Evolutionary conservation across 2,888 invertebrate genomes (phyloP), one percentile per base, ranked within the genome.

Genomic region (Andrena chrysosceles): DNA sequence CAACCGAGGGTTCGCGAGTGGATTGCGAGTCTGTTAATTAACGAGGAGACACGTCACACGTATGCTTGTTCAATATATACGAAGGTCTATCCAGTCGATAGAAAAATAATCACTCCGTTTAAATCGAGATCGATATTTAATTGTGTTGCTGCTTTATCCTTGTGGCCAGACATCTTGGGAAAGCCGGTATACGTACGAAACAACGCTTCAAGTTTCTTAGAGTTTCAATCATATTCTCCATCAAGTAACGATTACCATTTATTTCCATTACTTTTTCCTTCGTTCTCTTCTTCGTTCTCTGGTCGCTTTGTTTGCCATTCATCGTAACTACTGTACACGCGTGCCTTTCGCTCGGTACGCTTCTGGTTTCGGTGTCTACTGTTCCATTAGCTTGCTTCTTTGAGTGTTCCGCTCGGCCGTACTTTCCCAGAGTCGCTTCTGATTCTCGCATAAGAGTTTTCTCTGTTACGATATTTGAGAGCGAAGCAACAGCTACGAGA

Each of bases 11-110:
- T 52, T 20, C 52, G 52, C 8, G 20, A 8, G 23, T 13, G 56
- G 54, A 10, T 26, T 20, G 23, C 42, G 4, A 42, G 42, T 16
- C 42, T 42, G 23, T 56, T 56, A 10, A 56, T 26, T 29, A 20
- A 52, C 16, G 52, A 67, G 3, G 31, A 42, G 23, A 62, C 62
- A 23, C 62, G 13, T 29, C 35, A 79, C 68, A 79, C 69, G 78
- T 75, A 63, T 76, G 69, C 76, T 79, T 69, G 78, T 76, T 79
- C 68, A 64, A 75, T 79, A 76, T 76, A 64, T 64, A 76, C 78
- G 68, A 67, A 62, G 29, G 59, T 60, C 31, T 60, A n/a, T 6
- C 56, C 6, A 42, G 31, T n/a, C 56, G 54, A 13, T 62, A 10
- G 64, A 59, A 33, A 49, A 26, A 31, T 26, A 20, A 70, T 70